Conservation (phyloP, 2,888 invertebrate species). For the Gnatocerus cornutus region DNA sequence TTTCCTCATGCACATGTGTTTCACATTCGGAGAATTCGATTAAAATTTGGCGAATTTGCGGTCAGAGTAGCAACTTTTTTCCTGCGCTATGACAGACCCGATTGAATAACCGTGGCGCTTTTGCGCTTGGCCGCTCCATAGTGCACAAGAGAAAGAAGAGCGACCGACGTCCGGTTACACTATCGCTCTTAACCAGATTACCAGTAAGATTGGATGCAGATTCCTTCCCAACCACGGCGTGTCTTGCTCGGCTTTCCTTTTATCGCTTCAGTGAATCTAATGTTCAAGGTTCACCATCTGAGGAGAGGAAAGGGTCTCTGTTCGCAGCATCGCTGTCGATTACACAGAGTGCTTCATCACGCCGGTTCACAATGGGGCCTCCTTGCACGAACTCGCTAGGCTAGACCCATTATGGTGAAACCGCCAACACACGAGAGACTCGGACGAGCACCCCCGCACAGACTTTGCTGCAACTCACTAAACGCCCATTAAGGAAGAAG, state of each 20-base stretch:
- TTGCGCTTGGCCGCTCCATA: conserved; percentile 43
- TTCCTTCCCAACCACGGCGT: conserved; percentile 43
- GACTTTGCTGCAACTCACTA: conserved; percentile 27
- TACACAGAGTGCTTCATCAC: conserved; percentile 59
- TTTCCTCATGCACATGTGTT: no score
- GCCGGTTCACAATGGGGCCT: conserved; percentile 54
- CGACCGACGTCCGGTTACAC: conserved; percentile 25
- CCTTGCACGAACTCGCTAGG: conserved; percentile 41
- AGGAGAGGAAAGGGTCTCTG: conserved; percentile 51
- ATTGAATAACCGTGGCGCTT: conserved; percentile 12
- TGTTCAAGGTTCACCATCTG: conserved; percentile 57
- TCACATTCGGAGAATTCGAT: no score
- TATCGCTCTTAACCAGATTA: conserved; percentile 50
- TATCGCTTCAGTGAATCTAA: conserved; percentile 57
- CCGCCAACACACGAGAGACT: conserved; percentile 37
- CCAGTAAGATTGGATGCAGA: conserved; percentile 48
- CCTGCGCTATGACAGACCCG: no score
- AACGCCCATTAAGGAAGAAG: conserved; percentile 27
- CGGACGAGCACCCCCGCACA: conserved; percentile 39
- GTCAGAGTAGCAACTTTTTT: no score
- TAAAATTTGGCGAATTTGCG: no score
- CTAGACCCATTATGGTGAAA: conserved; percentile 39
- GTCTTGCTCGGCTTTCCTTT: conserved; percentile 52
- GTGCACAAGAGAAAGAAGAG: conserved; percentile 35
- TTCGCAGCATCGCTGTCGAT: conserved; percentile 55